phyloP scores from a whole-genome alignment of 2,797 vertebrate species.

The Lerista edwardsae region DNA sequence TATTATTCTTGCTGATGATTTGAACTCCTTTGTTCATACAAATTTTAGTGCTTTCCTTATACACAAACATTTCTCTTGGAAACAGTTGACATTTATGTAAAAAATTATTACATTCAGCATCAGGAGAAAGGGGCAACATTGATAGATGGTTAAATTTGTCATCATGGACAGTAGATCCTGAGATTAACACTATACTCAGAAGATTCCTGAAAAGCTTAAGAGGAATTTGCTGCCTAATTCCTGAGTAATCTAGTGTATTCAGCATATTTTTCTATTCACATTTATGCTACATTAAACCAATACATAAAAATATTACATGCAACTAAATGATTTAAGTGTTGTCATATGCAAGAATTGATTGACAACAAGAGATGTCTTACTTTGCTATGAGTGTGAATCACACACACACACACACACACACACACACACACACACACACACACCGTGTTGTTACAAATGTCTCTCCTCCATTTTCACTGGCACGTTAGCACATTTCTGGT shows the following conservation, averaged over 20 bases:
- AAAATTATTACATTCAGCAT: neutral
- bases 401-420: neutral
- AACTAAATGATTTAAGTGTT: neutral
- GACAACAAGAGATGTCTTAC: no score
- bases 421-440: neutral
- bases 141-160: neutral
- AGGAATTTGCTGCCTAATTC: neutral
- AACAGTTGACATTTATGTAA: no score
- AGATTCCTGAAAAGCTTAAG: neutral
- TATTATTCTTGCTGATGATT: neutral
- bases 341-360: neutral
- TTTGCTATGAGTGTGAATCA: neutral
- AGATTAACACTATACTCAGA: neutral
- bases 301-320: neutral
- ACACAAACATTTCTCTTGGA: no score
- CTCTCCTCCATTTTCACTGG: neutral
- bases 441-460: neutral
- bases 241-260: neutral
- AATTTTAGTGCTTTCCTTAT: conserved; percentile 1
- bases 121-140: neutral
- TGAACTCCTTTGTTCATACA: conserved; percentile 8
- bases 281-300: neutral
- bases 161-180: neutral
- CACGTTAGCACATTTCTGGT: neutral
- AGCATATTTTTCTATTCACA: neutral